Percentiles rank a stretch among this genome's conserved stretches.
phyloP scores from a whole-genome alignment of 2,888 invertebrate species.

The Chymomyza procnemis region DNA sequence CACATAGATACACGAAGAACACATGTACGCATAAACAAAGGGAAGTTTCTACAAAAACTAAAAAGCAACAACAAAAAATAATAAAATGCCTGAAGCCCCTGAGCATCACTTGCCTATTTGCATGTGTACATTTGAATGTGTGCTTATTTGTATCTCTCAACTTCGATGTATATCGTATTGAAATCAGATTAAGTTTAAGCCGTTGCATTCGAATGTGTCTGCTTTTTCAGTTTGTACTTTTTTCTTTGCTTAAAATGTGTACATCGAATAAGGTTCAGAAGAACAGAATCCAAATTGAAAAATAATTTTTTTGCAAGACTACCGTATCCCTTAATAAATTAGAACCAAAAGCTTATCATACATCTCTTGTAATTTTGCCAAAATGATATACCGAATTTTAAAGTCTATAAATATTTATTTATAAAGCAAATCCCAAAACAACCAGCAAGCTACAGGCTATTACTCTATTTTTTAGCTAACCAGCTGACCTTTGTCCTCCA shows the following conservation, averaged over 20 bases:
- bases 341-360: too few species aligned
- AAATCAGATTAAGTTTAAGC: constrained; percentile 69
- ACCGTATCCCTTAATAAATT: constrained; percentile 17
- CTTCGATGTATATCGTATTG: constrained; percentile 69
- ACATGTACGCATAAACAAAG: constrained; percentile 20
- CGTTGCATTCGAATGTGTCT: too few species aligned
- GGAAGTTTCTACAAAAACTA: not conserved
- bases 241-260: not conserved
- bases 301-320: too few species aligned
- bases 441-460: not conserved
- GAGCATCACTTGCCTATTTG: too few species aligned
- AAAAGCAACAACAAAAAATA: too few species aligned
- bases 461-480: too few species aligned
- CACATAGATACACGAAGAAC: not conserved
- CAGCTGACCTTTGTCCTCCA: not conserved
- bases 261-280: constrained; percentile 63
- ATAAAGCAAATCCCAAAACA: not conserved
- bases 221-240: too few species aligned
- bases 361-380: too few species aligned
- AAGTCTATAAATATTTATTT: not conserved
- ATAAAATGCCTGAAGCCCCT: constrained; percentile 54
- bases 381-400: not conserved
- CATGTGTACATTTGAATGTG: constrained; percentile 7
- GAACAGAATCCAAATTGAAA: constrained; percentile 62
- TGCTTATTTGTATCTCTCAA: constrained; percentile 65